Evolutionary conservation across 2,113 vertebrate species (phyloP).

Genomic region (Hippolais icterina): DNA sequence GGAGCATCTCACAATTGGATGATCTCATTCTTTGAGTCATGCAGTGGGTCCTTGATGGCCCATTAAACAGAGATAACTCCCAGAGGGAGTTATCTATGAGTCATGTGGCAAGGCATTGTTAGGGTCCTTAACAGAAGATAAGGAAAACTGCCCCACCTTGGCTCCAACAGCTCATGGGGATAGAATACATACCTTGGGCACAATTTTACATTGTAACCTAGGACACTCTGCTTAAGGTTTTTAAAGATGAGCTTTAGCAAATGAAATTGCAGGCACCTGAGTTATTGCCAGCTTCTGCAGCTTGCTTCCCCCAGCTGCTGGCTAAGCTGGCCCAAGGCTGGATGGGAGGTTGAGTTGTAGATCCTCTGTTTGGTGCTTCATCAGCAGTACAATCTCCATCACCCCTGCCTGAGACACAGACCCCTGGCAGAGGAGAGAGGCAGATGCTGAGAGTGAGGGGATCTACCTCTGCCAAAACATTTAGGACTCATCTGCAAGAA

Average conservation of each 20-base stretch:
- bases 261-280: background rate
- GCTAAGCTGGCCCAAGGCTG: background rate
- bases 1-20: too few relatives aligned
- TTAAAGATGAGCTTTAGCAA: background rate
- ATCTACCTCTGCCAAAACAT: background rate
- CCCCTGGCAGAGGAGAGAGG: background rate
- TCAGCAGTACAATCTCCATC: rapidly evolving
- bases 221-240: background rate
- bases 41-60: too few relatives aligned
- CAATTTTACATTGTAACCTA: too few relatives aligned
- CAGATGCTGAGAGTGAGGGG: background rate
- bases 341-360: background rate
- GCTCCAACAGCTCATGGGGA: too few relatives aligned
- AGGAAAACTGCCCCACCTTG: too few relatives aligned
- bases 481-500: background rate
- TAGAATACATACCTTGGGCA: too few relatives aligned
- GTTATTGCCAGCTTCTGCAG: background rate
- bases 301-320: background rate
- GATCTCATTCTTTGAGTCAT: too few relatives aligned
- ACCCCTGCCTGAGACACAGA: background rate
- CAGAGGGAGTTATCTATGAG: too few relatives aligned
- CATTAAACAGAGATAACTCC: too few relatives aligned
- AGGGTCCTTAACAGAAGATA: too few relatives aligned
- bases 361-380: background rate
- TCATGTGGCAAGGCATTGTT: too few relatives aligned